phyloP scores from a whole-genome alignment of 2,797 vertebrate genomes.

The Gymnoscopelus braueri region DNA sequence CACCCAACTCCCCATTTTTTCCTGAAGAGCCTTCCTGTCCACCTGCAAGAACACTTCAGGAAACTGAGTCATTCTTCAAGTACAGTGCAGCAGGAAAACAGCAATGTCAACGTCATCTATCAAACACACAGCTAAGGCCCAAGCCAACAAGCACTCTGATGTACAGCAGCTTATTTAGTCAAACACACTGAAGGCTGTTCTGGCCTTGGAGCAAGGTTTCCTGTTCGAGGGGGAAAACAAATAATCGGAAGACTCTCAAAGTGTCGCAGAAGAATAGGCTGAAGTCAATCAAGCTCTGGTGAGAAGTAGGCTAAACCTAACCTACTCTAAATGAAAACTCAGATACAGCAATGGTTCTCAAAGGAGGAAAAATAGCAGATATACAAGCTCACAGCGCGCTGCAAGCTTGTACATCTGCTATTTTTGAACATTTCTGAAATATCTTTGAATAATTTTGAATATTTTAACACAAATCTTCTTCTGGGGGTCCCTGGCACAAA shows the following conservation, averaged over 20 bases:
- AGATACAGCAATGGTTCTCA: not conserved
- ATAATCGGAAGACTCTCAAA: slow-evolving; percentile 5
- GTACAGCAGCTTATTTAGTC: slow-evolving; percentile 11
- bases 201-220: slow-evolving; percentile 34
- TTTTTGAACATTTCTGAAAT: no score
- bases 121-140: slow-evolving; percentile 25
- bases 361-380: no score
- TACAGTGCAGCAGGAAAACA: slow-evolving; percentile 61
- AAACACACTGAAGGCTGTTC: slow-evolving; percentile 23
- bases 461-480: no score
- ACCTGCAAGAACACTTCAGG: slow-evolving; percentile 80
- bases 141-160: slow-evolving; percentile 22
- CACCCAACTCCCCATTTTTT: slow-evolving; percentile 72
- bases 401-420: no score
- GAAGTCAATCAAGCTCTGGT: not conserved
- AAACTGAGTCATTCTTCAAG: slow-evolving; percentile 65
- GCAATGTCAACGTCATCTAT: slow-evolving; percentile 71
- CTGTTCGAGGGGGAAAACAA: slow-evolving; percentile 27
- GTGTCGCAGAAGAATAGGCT: slow-evolving; percentile 7
- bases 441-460: no score
- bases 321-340: not conserved
- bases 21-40: slow-evolving; percentile 81
- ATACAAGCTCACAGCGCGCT: no score
- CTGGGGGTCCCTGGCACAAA: no score
- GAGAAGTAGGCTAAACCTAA: not conserved